phyloP scores from a whole-genome alignment of 1,140 invertebrate species.

The Brachionus sp. region DNA sequence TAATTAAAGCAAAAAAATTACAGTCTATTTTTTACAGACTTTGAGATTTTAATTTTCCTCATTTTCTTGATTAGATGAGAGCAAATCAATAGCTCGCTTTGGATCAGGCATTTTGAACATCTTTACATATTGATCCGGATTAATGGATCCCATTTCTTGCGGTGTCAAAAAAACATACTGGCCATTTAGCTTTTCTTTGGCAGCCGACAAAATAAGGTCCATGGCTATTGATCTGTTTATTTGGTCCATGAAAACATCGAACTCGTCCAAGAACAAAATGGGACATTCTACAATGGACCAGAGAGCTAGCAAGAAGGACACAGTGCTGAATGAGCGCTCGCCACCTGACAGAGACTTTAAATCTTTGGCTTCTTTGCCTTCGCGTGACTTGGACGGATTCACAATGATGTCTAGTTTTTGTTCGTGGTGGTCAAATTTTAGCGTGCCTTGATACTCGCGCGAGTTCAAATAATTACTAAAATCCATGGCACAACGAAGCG shows the following conservation, averaged over 20 bases:
- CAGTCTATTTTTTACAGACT: not conserved
- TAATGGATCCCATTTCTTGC: conserved; percentile 36
- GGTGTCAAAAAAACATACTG: conserved; percentile 45
- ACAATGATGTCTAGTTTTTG: conserved; percentile 49
- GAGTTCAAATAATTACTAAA: conserved; percentile 55
- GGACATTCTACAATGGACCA: conserved; percentile 86
- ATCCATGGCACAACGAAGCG: conserved; percentile 29
- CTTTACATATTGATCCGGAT: conserved; percentile 22
- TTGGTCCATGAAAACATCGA: conserved; percentile 85
- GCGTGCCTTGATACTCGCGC: conserved; percentile 55
- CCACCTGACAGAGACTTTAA: conserved; percentile 80
- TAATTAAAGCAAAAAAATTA: not conserved
- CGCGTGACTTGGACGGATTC: conserved; percentile 11
- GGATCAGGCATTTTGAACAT: conserved; percentile 46
- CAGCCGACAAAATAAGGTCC: conserved; percentile 33
- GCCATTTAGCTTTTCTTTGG: conserved; percentile 38
- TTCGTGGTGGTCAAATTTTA: conserved; percentile 56
- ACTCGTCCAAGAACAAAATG: conserved; percentile 93
- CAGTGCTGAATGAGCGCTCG: conserved; percentile 87
- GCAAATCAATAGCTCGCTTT: conserved; percentile 22
- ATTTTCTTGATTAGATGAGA: not conserved
- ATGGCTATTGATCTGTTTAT: conserved; percentile 35
- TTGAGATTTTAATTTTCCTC: not conserved
- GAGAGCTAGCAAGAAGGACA: conserved; percentile 85
- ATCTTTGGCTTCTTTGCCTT: conserved; percentile 50